Evolutionary conservation across 2,888 invertebrate species (phyloP), one percentile per base, ranked within the genome.

Genomic region (Eristalinus sepulchralis): DNA sequence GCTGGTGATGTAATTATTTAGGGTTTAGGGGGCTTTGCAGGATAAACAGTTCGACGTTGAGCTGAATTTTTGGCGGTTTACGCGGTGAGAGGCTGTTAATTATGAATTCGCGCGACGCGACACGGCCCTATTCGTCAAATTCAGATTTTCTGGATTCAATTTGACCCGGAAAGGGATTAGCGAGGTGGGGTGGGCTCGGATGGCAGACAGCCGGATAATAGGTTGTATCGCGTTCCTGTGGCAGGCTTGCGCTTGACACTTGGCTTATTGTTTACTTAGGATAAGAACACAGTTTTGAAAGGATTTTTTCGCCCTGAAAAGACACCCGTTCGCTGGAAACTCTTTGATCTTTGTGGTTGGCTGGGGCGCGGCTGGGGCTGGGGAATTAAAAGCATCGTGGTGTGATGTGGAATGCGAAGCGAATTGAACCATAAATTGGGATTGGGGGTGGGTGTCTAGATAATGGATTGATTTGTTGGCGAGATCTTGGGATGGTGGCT

Each of bases 231-330:
- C 60, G 47, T n/a, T 63, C 17, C 36, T 47, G 73, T 57, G 71
- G 53, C 27, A 71, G 73, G 60, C 22, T 70, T 86, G 83, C 83
- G 83, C 75, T 79, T 86, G 86, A 86, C 86, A 86, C 86, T 86
- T 86, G 86, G 39, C 60, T 86, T 72, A 86, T 86, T 86, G 86
- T 86, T 86, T 86, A 75, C 66, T 86, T 75, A 83, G 86, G 86
- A 86, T 86, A 75, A 78, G 86, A 86, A 71, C 78, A 75, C 71
- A 86, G 83, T 83, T 82, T 79, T 86, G 78, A 83, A 83, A 83
- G 83, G 86, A 83, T 83, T 86, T 83, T 78, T 68, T 47, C 73
- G 62, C 83, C 86, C 72, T 31, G 82, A 82, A 78, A 81, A 77
- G 76, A 77, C 77, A 73, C 67, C 64, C 57, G 39, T 10, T 27